phyloP scores from a whole-genome alignment of 2,797 vertebrate genomes.

The Propithecus deckenii region DNA sequence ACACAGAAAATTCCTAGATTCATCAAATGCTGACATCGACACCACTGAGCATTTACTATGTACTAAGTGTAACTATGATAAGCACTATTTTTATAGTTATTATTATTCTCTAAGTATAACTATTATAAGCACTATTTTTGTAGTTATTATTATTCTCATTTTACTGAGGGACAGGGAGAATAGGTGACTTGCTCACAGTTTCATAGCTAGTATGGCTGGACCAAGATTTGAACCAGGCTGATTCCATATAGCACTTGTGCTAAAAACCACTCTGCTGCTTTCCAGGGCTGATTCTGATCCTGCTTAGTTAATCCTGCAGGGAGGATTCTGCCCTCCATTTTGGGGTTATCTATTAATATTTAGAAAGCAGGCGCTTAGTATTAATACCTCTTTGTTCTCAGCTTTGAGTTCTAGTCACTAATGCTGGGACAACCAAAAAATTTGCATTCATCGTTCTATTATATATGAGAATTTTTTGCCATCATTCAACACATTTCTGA shows the following conservation, averaged over 20 bases:
- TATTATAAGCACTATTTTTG: neutral
- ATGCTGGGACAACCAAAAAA: neutral
- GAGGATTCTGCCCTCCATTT: neutral
- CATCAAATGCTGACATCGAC: no score
- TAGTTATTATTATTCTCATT: neutral
- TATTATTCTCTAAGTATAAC: neutral
- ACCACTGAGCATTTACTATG: fast-evolving
- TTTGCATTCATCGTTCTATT: neutral
- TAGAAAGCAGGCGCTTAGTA: neutral
- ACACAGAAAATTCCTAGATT: neutral
- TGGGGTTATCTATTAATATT: neutral
- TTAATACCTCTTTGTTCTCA: neutral
- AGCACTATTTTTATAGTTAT: neutral
- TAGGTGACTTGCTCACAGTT: neutral
- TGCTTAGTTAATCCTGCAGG: neutral
- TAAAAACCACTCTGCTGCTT: fast-evolving
- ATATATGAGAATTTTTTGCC: neutral
- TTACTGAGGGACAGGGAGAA: neutral
- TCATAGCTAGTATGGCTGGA: no score
- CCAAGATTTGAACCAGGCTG: neutral
- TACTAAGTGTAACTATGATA: neutral
- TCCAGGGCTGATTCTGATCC: neutral
- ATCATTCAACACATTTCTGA: neutral
- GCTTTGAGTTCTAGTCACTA: neutral
- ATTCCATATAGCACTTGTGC: neutral